Evolutionary conservation across 2,888 invertebrate species (phyloP).

Genomic region (Leptinotarsa peninsularis): DNA sequence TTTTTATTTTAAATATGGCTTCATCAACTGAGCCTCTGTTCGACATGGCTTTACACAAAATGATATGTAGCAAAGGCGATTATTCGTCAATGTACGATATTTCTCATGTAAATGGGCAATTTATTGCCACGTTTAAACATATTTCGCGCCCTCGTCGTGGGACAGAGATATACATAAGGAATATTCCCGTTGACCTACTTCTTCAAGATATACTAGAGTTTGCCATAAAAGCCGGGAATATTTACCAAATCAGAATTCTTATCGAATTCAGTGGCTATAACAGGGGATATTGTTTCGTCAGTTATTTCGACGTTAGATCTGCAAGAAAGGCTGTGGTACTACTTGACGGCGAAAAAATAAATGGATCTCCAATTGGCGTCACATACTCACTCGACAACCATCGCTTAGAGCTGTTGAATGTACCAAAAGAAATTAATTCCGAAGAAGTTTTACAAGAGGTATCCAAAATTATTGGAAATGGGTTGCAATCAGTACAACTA

Average conservation of each 20-base stretch:
- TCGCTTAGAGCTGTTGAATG: constrained; percentile 68
- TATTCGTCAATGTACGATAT: constrained; percentile 33
- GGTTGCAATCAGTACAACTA: constrained; percentile 33
- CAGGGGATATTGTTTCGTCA: constrained; percentile 78
- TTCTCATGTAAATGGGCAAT: constrained; percentile 70
- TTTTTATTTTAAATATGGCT: neutral
- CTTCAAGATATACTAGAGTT: constrained; percentile 81
- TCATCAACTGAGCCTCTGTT: constrained; percentile 25
- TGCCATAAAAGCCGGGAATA: constrained; percentile 73
- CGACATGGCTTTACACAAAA: constrained; percentile 36
- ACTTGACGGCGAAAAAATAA: constrained; percentile 76
- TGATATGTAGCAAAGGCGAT: constrained; percentile 40
- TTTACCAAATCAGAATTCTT: constrained; percentile 83
- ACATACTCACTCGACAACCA: constrained; percentile 84
- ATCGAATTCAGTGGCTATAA: constrained; percentile 83
- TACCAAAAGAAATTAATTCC: constrained; percentile 26
- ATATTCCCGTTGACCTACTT: constrained; percentile 78
- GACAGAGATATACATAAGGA: constrained; percentile 81
- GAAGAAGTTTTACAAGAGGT: constrained; percentile 32
- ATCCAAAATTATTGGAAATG: constrained; percentile 39
- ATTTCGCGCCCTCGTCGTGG: constrained; percentile 70
- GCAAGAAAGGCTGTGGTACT: constrained; percentile 74
- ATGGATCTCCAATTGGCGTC: constrained; percentile 76
- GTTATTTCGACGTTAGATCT: constrained; percentile 69
- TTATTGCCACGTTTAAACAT: constrained; percentile 58